Conservation (phyloP, 2,888 invertebrate genomes). For the Cephus nigrinus region DNA sequence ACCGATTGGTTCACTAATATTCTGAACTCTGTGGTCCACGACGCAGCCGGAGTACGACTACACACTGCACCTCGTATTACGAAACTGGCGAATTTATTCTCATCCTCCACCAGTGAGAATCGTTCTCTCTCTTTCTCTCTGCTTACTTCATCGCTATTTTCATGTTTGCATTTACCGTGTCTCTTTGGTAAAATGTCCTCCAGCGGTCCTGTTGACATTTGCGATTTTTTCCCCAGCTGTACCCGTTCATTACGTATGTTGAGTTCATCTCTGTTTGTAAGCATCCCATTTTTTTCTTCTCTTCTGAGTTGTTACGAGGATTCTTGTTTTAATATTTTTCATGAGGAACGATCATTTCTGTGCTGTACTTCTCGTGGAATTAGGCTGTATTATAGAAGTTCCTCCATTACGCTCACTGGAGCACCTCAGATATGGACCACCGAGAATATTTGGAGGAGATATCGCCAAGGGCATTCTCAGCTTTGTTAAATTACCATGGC, state of each 20-base stretch:
- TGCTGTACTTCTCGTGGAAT: background rate
- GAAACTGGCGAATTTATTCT: background rate
- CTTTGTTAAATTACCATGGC: background rate
- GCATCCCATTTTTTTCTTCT: background rate
- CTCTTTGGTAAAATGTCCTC: background rate
- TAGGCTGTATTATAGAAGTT: background rate
- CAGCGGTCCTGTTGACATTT: background rate
- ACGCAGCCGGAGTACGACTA: background rate
- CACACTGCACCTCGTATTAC: background rate
- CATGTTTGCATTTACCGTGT: background rate
- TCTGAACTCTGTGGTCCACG: background rate
- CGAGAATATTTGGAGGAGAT: background rate
- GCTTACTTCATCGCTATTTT: conserved; percentile 3
- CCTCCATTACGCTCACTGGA: background rate
- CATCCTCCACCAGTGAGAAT: background rate
- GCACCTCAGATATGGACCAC: background rate
- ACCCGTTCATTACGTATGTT: background rate
- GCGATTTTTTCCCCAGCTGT: background rate
- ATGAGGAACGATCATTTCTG: background rate
- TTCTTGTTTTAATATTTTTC: background rate
- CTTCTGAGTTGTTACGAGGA: background rate
- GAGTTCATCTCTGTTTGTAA: background rate
- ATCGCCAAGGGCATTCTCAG: background rate
- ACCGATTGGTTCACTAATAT: background rate
- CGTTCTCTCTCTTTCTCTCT: background rate